These are phyloP conservation scores for Venusia cambrica DNA, from an alignment of 2,888 invertebrate species.

Conservation along the genomic window DNA sequence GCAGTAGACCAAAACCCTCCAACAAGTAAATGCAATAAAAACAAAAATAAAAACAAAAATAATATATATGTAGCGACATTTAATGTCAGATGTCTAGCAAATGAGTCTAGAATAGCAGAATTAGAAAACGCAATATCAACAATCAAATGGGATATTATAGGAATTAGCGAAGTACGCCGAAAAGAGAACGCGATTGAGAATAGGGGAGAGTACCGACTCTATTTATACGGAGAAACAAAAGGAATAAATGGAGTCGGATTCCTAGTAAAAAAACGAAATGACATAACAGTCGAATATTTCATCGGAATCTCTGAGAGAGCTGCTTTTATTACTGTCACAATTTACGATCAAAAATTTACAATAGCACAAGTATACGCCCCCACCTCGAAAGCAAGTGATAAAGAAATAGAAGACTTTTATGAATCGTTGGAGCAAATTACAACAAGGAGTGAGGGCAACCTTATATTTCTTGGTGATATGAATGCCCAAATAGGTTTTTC, in stretches of 20 bases:
- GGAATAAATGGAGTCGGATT: neutral
- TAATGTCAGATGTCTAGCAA: neutral
- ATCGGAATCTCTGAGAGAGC: neutral
- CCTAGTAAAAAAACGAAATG: neutral
- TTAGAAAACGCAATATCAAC: neutral
- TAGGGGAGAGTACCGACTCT: neutral
- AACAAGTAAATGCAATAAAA: too few species aligned
- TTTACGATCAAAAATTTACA: neutral
- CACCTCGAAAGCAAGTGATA: neutral
- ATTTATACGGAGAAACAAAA: neutral
- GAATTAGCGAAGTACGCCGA: neutral
- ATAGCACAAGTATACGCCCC: neutral
- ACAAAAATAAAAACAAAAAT: too few species aligned
- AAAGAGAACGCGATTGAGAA: neutral
- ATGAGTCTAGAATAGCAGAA: neutral
- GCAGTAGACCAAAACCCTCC: neutral
- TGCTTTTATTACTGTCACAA: neutral
- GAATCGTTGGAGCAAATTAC: neutral
- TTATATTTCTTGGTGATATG: too few species aligned
- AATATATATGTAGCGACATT: too few species aligned
- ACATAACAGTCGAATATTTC: neutral
- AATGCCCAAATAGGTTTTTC: neutral
- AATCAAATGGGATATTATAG: neutral
- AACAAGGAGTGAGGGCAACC: too few species aligned
- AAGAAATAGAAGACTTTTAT: neutral